Base-by-base conservation (phyloP, 1,140 invertebrate species). In the Drosophila parabipectinata region DNA sequence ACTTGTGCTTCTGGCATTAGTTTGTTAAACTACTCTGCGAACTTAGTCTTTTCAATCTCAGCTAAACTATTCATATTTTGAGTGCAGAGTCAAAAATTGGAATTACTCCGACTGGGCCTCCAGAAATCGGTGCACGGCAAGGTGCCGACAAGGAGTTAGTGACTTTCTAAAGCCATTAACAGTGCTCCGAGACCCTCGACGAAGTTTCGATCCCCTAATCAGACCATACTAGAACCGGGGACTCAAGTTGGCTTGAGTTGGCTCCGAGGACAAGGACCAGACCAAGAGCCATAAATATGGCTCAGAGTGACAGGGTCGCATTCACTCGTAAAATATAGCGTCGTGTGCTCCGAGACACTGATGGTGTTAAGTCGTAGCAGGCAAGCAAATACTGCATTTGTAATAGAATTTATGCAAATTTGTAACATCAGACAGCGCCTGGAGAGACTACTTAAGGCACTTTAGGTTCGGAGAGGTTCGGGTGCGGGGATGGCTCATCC, bases 361-460 rank as follows among this genome's bases (percentile, higher is more conserved):
- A 54, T 55, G 51, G 67, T 69, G 67, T 69, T 50, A 71, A 50
- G 63, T 69, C 64, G 66, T 41, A 60, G 67, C 50, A 56, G 30
- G 41, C 34, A 47, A 74, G 72, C 56, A 66, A 75, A 75, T 64
- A 61, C 32, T 44, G 71, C 32, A 75, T 74, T 74, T 74, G 71
- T 74, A 66, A 74, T 66, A 74, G 74, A 74, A 73, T 74, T 30
- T 75, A 74, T 75, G 72, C 72, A 75, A 64, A 74, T 74, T 66
- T 75, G 72, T 66, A 74, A 32, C 71, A 74, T 14, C 47, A 53
- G 68, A 59, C 66, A 30, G 37, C 12, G 41, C 52, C 52, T 15
- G 9, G 34, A 45, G 39, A 12, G 34, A n/a, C 34, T 18, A 15
- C 41, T 44, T 18, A 18, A 44, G 41, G 41, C 41, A 44, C 41